Base-by-base conservation (phyloP, 2,888 invertebrate species). In the Protonemura montana region DNA sequence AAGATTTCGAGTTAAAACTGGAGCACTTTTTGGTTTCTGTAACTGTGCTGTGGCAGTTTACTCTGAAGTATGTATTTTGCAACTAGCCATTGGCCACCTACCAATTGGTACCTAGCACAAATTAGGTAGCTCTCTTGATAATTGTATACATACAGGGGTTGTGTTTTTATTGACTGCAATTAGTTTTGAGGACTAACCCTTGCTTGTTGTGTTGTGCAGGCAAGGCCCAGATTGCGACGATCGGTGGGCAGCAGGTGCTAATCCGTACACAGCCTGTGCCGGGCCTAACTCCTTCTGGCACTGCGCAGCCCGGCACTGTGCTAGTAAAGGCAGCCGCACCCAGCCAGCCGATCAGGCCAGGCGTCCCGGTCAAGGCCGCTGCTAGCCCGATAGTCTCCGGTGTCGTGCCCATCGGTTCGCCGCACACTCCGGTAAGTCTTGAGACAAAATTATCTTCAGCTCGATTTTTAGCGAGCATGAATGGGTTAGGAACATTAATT, bases 211-310 rank as follows among this genome's bases (percentile, higher is more conserved):
- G 59, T 59, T 83, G 21, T 76, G 42, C 30, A 84, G 84, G 84
- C 7, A 97, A 97, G 91, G 94, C 97, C 10, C 96, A 97, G 90
- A 93, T 97, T 86, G 96, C 97, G 0, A 96, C 96, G 0, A 95
- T 97, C 30, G 96, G 96, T 90, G 97, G 97, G 0, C 97, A 97
- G 90, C 97, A 97, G 91, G 96, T 97, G 35, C 93, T 97, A 80
- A 96, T 97, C 87, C 93, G 96, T 82, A 95, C 95, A 0, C 94
- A 96, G 13, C 59, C 6, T 7, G 25, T 84, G 76, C 84, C 84
- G 1, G n/a, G n/a, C 2, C 76, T 84, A 10, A 28, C 84, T 1
- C 21, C 28, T 1, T 29, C 81, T 30, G 59, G 59, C 13, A 3
- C 82, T 2, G 42, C 83, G 13, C 28, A 59, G 27, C 84, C 26